These are phyloP conservation scores for Condylostylus longicornis DNA, from an alignment of 1,140 invertebrate species.

Conservation along the genomic window DNA sequence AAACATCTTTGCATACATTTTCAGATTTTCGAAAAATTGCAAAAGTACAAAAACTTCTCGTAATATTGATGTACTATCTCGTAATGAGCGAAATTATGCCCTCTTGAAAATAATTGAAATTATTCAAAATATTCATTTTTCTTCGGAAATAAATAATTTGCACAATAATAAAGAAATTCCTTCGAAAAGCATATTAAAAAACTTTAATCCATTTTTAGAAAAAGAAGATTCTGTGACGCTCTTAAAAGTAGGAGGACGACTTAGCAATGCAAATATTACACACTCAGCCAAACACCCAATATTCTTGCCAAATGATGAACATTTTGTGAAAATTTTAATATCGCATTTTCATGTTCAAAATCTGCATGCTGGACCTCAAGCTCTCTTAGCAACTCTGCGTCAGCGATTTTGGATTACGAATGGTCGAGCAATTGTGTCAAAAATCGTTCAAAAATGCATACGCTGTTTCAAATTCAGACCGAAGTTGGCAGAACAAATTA, in stretches of 20 bases:
- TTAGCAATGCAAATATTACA: background rate
- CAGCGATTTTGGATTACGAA: constrained; percentile 5
- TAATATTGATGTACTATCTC: no score
- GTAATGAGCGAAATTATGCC: no score
- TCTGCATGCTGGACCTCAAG: background rate
- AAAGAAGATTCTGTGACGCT: no score
- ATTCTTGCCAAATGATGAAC: background rate
- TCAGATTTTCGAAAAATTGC: no score
- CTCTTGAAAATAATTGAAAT: no score
- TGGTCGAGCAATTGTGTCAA: constrained; percentile 3
- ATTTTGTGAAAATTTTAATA: background rate
- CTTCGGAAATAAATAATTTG: no score
- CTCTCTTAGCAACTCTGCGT: background rate
- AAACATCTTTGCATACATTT: no score
- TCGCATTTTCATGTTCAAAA: background rate
- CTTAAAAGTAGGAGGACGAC: background rate
- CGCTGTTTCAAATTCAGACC: constrained; percentile 3
- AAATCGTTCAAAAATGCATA: constrained; percentile 2
- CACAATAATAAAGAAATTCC: no score
- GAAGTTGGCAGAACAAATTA: constrained; percentile 1
- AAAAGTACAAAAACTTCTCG: no score
- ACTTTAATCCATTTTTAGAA: no score
- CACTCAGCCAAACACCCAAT: background rate
- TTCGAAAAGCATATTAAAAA: no score
- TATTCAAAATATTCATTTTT: no score